Conservation (phyloP, 2,888 invertebrate genomes). For the Nomada ruficornis region DNA sequence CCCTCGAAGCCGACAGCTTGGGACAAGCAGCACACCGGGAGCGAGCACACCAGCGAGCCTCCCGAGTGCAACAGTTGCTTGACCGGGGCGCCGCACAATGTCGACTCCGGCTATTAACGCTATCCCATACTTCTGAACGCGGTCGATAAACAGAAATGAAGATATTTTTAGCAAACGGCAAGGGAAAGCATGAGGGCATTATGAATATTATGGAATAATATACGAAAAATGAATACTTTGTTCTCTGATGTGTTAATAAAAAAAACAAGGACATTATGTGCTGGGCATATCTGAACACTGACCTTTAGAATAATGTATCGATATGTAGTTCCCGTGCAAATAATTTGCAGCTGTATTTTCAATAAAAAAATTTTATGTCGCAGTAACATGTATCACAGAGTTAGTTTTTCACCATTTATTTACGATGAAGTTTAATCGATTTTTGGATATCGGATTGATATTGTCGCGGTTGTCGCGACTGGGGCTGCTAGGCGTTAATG, state of each 20-base stretch:
- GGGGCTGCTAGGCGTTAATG: slow-evolving; percentile 48
- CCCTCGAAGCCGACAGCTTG: slow-evolving; percentile 52
- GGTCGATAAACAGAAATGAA: slow-evolving; percentile 46
- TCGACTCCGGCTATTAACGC: slow-evolving; percentile 22
- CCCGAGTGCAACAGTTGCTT: slow-evolving; percentile 66
- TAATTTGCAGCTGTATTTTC: not conserved
- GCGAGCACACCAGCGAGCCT: slow-evolving; percentile 37
- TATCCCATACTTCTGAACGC: not conserved
- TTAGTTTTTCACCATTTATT: slow-evolving; percentile 54
- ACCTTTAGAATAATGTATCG: not conserved
- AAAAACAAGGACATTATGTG: not conserved
- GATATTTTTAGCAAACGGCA: not conserved
- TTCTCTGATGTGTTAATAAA: too few relatives aligned
- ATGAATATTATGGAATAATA: not conserved
- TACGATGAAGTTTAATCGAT: slow-evolving; percentile 40
- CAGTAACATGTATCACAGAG: not conserved
- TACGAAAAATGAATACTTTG: not conserved
- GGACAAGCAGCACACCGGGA: slow-evolving; percentile 52
- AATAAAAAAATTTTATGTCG: not conserved
- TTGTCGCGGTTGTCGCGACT: too few relatives aligned
- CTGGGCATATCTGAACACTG: not conserved
- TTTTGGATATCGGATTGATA: not conserved
- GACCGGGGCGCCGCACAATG: slow-evolving; percentile 42
- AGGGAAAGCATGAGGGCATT: not conserved
- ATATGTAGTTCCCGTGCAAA: slow-evolving; percentile 5